Evolutionary conservation across 1,140 invertebrate species (phyloP).

Genomic region (Magallana angulata): DNA sequence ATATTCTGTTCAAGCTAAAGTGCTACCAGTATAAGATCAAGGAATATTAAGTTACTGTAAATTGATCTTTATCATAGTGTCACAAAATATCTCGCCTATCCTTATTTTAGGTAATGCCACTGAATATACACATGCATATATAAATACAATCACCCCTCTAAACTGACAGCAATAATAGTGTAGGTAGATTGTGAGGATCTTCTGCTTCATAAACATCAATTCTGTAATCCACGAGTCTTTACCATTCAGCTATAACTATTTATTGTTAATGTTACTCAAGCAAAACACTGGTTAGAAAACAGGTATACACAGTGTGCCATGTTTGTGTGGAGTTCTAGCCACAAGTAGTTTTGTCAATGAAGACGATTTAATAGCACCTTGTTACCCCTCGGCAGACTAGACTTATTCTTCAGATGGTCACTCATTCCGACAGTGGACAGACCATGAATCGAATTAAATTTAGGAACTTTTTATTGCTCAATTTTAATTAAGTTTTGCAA

Average conservation of each 20-base stretch:
- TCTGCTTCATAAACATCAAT: conserved; percentile 34
- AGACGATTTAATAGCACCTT: conserved; percentile 28
- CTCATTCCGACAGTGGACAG: conserved; percentile 2
- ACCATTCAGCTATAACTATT: conserved; percentile 31
- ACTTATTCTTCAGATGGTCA: conserved; percentile 19
- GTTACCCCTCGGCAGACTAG: conserved; percentile 14
- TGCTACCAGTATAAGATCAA: too few species aligned
- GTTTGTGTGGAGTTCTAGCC: conserved; percentile 19
- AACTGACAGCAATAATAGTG: neutral
- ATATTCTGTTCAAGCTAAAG: too few species aligned
- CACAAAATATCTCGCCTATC: neutral
- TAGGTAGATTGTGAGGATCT: conserved; percentile 35
- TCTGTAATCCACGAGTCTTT: conserved; percentile 29
- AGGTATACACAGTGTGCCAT: conserved; percentile 18
- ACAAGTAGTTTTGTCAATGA: conserved; percentile 36
- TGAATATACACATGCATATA: conserved; percentile 18
- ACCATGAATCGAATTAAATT: neutral
- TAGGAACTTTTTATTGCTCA: neutral
- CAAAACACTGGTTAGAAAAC: conserved; percentile 36
- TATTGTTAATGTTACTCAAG: conserved; percentile 36
- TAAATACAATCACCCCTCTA: conserved; percentile 22
- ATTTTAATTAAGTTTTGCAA: neutral
- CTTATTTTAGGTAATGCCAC: conserved; percentile 10
- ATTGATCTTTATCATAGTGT: too few species aligned
- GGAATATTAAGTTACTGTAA: too few species aligned